Percentiles rank a stretch among this genome's conserved stretches.
Conservation (phyloP, 1,140 invertebrate genomes). For the Drosophila grimshawi region DNA sequence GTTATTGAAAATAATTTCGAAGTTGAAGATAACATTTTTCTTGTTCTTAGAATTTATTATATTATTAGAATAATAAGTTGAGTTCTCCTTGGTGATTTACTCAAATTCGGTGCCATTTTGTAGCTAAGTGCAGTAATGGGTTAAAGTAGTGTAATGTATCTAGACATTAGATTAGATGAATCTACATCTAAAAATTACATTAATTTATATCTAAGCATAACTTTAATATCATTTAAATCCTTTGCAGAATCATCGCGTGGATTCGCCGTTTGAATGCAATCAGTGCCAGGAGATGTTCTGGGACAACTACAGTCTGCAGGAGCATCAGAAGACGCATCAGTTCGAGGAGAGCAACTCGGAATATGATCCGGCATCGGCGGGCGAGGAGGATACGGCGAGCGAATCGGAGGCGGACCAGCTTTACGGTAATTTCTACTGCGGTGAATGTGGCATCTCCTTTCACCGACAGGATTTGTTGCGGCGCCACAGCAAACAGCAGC, state of each 20-base stretch:
- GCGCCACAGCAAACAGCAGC: constrained; percentile 87
- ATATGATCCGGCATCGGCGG: constrained; percentile 84
- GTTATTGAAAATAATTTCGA: no score
- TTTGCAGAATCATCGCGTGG: constrained; percentile 88
- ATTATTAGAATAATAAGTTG: no score
- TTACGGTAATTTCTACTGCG: constrained; percentile 90
- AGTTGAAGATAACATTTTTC: no score
- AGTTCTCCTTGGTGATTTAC: no score
- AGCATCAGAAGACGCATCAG: constrained; percentile 88
- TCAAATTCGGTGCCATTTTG: no score
- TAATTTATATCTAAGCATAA: no score
- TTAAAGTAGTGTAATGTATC: no score
- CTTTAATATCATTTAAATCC: background rate
- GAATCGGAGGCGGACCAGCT: constrained; percentile 87
- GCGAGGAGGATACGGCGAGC: constrained; percentile 85
- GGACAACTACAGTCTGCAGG: constrained; percentile 88
- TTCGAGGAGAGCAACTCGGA: constrained; percentile 83
- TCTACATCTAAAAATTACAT: no score
- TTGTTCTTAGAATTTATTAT: no score
- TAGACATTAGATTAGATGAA: no score
- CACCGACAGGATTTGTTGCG: constrained; percentile 90
- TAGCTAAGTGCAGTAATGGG: no score
- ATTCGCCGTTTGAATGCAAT: constrained; percentile 90
- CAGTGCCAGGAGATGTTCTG: constrained; percentile 92
- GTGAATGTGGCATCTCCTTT: constrained; percentile 90